These are phyloP conservation scores for Muscidifurax raptorellus DNA, from an alignment of 1,140 invertebrate species.

Conservation along the genomic window DNA sequence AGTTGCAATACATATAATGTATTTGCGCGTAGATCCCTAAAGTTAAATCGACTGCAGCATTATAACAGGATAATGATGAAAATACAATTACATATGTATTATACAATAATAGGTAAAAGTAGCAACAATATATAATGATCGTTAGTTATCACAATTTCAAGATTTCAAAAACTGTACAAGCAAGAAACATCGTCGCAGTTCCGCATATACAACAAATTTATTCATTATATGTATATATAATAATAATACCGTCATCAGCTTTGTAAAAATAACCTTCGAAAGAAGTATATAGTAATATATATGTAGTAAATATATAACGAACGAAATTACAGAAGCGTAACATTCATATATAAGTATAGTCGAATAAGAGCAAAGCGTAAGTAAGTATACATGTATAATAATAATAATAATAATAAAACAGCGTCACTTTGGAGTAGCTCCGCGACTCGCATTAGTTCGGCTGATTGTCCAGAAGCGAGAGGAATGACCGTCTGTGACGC, in stretches of 20 bases:
- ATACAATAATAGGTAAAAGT: conserved; percentile 2
- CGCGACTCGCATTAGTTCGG: background rate
- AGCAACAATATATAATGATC: background rate
- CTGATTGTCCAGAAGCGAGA: conserved; percentile 1
- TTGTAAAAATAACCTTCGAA: background rate
- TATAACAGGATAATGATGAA: background rate
- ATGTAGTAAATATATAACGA: background rate
- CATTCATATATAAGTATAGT: background rate
- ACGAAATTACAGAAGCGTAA: background rate
- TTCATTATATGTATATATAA: background rate
- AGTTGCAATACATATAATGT: background rate
- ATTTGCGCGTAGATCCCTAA: background rate
- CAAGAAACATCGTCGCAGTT: background rate
- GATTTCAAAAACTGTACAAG: conserved; percentile 7
- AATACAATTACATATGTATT: background rate
- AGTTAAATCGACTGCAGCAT: background rate
- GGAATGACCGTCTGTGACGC: background rate
- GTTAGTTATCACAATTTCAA: conserved; percentile 11
- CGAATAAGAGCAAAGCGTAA: background rate
- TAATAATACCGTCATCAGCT: background rate
- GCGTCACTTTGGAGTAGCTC: background rate
- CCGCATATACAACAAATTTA: background rate
- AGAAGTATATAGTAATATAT: background rate
- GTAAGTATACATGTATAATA: background rate
- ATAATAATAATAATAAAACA: background rate